Evolutionary conservation across 1,140 invertebrate genomes (phyloP), one percentile per base, ranked within the genome.

Genomic region (Anoplolepis gracilipes): DNA sequence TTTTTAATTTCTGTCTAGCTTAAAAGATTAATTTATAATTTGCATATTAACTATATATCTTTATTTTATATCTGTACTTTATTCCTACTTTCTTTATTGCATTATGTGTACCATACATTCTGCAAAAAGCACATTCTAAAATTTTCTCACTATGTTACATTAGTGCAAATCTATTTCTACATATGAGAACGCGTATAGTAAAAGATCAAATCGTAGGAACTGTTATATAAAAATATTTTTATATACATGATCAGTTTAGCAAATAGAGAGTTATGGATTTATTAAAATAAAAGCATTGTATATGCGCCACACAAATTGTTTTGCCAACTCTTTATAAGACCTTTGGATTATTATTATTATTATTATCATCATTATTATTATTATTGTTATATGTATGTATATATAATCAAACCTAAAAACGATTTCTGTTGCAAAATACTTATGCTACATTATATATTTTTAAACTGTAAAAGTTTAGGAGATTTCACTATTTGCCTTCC

Each of bases 221-320:
- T 57, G 78, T 70, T 65, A 70, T 59, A 72, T 81, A 70, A 70
- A 81, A 81, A 81, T 81, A 81, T 81, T 33, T 81, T 67, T 49
- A 42, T 81, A 70, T 67, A 67, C 49, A 57, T 36, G 22, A 81
- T 19, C 49, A 79, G 76, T 72, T 57, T 72, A 2, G 33, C 36
- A 72, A 42, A 62, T 42, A 64, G 33, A 64, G 33, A 81, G 19
- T 65, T 28, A 4, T 49, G 28, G 3, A 22, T 67, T 65, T 49
- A 53, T 33, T 49, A 65, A 79, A 67, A 53, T 67, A 53, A 78
- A 8, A 53, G n/a, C 13, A 64, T 64, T 8, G 19, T 64, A 49
- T 30, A 16, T 33, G 39, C 13, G 39, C 2, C 13, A 46, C 61
- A 49, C 30, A 49, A 76, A 53, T 67, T 78, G 42, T 33, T 53